These are phyloP conservation scores for Epizoanthus stellaris DNA, from an alignment of 92 coral and sea anemone species.

Conservation along the genomic window DNA sequence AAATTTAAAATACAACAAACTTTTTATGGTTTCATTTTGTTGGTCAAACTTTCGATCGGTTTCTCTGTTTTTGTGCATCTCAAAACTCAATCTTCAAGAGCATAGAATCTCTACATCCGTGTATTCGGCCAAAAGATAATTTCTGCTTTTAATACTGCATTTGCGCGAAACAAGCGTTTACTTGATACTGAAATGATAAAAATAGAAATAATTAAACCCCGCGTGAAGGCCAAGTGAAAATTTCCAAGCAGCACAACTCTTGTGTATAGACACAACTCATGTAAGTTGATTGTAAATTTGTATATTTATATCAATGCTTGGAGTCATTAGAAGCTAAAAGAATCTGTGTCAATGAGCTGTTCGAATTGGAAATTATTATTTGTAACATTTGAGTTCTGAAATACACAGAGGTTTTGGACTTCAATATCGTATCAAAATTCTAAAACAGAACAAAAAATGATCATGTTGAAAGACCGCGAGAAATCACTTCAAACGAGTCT, in stretches of 20 bases:
- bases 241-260: not conserved
- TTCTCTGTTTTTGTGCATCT: too few relatives aligned
- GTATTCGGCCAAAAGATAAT: too few relatives aligned
- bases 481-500: constrained; percentile 44
- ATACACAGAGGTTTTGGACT: not conserved
- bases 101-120: too few relatives aligned
- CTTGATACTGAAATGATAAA: too few relatives aligned
- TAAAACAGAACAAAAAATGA: constrained; percentile 19
- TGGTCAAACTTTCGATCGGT: not conserved
- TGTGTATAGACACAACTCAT: not conserved
- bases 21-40: not conserved
- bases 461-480: not conserved
- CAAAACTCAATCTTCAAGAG: too few relatives aligned
- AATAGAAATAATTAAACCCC: not conserved
- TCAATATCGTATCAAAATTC: not conserved
- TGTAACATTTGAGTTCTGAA: not conserved
- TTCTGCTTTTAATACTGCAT: too few relatives aligned
- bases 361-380: constrained; percentile 30
- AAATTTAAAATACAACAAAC: constrained; percentile 16
- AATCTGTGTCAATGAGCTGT: not conserved
- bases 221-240: not conserved
- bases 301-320: not conserved
- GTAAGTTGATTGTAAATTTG: not conserved
- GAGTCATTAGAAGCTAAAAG: constrained; percentile 28
- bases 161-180: too few relatives aligned